These are phyloP conservation scores for Acrobasis suavella DNA, from an alignment of 2,888 invertebrate genomes.

Conservation along the genomic window DNA sequence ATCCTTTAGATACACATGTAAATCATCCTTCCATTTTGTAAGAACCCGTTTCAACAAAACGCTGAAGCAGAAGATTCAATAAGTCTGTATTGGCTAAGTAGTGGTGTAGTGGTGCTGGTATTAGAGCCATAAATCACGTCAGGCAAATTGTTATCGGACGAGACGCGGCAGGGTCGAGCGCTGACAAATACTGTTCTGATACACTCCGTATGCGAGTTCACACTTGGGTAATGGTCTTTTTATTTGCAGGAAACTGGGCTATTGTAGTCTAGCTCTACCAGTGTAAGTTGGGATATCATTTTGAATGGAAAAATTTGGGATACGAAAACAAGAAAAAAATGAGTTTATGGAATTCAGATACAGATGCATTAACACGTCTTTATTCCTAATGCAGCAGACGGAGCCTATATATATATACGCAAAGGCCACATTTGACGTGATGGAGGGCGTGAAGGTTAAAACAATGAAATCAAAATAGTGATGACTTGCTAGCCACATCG, in stretches of 20 bases:
- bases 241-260: not conserved
- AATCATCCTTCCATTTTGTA: not conserved
- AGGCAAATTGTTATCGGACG: constrained; percentile 71
- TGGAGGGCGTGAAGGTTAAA: too few relatives aligned
- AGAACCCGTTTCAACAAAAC: not conserved
- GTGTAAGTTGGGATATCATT: too few relatives aligned
- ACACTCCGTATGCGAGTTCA: constrained; percentile 20
- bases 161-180: constrained; percentile 43
- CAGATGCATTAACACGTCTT: too few relatives aligned
- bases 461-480: too few relatives aligned
- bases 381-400: too few relatives aligned
- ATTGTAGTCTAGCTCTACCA: not conserved
- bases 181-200: constrained; percentile 33
- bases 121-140: constrained; percentile 24
- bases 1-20: too few relatives aligned
- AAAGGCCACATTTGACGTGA: too few relatives aligned
- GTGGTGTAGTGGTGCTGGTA: not conserved
- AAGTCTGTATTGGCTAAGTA: not conserved
- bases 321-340: too few relatives aligned
- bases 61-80: not conserved
- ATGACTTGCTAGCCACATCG: too few relatives aligned
- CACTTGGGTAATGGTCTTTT: constrained; percentile 9
- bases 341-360: too few relatives aligned
- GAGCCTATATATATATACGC: too few relatives aligned
- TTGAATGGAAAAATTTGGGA: too few relatives aligned